phyloP scores from a whole-genome alignment of 37 sponge, comb jelly and placozoan genomes.

The Haliclona indistincta region DNA sequence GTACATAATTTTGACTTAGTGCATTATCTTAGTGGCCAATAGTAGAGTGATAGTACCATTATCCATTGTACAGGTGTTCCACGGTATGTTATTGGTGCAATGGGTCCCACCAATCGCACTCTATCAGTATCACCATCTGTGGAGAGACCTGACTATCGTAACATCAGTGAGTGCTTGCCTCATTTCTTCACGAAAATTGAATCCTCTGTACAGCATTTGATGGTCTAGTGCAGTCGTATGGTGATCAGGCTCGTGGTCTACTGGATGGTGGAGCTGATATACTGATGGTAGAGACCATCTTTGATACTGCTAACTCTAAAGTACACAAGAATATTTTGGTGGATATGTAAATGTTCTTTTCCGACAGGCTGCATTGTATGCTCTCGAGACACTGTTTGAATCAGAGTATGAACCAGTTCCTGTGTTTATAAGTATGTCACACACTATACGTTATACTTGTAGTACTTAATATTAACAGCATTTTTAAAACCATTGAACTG shows the following conservation, averaged over 20 bases:
- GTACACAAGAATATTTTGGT: too few relatives aligned
- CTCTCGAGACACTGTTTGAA: constrained; percentile 80
- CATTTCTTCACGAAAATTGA: too few relatives aligned
- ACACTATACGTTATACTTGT: too few relatives aligned
- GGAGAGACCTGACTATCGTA: constrained; percentile 85
- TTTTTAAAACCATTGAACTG: too few relatives aligned
- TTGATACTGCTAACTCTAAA: constrained; percentile 98
- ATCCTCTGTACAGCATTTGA: constrained; percentile 95
- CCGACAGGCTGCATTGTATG: constrained; percentile 97
- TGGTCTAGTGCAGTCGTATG: constrained; percentile 87
- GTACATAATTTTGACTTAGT: too few relatives aligned
- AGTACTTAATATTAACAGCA: too few relatives aligned
- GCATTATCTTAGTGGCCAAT: too few relatives aligned
- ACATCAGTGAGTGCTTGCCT: constrained; percentile 66
- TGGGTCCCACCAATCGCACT: constrained; percentile 98
- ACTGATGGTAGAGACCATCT: constrained; percentile 98
- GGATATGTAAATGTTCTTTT: too few relatives aligned
- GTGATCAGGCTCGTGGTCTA: constrained; percentile 79
- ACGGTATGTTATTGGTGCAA: constrained; percentile 79
- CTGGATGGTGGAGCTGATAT: constrained; percentile 96
- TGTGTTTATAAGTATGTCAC: constrained; percentile 85
- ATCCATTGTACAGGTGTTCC: constrained; percentile 64
- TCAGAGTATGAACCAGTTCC: constrained; percentile 70
- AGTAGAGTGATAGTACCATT: too few relatives aligned
- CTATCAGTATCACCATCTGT: constrained; percentile 97